Evolutionary conservation across 2,797 vertebrate genomes (phyloP), one percentile per base, ranked within the genome.

Genomic region (Chlorospingus semifuscus): DNA sequence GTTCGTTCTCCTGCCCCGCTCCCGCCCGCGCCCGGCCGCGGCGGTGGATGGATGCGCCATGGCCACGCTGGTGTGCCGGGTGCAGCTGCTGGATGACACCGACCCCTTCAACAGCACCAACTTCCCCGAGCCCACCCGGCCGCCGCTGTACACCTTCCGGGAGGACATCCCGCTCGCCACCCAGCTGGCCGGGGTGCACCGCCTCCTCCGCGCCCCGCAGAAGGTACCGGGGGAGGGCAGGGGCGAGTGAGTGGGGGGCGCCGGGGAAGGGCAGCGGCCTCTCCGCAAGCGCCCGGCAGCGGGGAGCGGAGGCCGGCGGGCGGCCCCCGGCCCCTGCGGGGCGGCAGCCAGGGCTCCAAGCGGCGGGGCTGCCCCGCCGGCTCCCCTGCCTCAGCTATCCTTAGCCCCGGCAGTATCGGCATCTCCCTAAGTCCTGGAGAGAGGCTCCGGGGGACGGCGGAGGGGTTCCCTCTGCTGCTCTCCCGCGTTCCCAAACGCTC

Each of bases 71-170:
- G 98, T 98, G 76, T 99, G 98, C 98, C 98, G 99, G 97, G 98
- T 99, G 97, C 99, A 99, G 98, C 99, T 99, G 95, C 97, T 99
- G 97, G 99, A 99, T 93, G 99, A 99, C 96, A 99, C 99, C 89
- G 99, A 99, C 97, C 99, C 99, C 60, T 99, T 99, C 97, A 99
- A 99, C 97, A 99, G 99, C 97, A 99, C 99, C 72, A 99, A 98
- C 90, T 99, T 99, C 96, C 99, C 99, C 30, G 99, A 99, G 92
- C 99, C 99, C 94, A 99, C 98, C 57, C 97, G 99, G 94, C 98
- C 99, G 10, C 99, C 99, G n/a, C 92, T 98, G 9, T 99, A 98
- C 98, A 98, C 98, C 64, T 99, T 99, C 97, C 98, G 98, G 44
- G 98, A 98, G 95, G 99, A 99, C 86, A 98, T 99, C 87, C 98